Evolutionary conservation across 2,888 invertebrate species (phyloP).

Genomic region (Harmothoe impar): DNA sequence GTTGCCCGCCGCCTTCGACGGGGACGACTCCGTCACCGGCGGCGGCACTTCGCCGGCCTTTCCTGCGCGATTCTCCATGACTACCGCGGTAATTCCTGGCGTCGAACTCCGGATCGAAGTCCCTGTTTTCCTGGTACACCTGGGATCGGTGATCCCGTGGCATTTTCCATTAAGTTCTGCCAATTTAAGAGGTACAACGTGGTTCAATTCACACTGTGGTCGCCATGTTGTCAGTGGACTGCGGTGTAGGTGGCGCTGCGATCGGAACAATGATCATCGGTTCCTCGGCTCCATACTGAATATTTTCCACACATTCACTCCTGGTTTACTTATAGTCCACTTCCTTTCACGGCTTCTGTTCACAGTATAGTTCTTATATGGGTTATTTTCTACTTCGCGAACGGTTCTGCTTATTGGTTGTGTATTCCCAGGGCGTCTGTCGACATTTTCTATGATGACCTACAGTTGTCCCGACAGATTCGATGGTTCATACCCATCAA

Average conservation of each 20-base stretch:
- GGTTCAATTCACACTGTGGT: neutral
- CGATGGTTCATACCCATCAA: neutral
- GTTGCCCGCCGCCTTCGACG: neutral
- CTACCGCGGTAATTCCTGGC: constrained; percentile 61
- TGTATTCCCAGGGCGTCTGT: constrained; percentile 38
- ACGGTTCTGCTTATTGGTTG: neutral
- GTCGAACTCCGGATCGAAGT: constrained; percentile 64
- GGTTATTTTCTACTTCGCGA: constrained; percentile 31
- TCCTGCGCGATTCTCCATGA: constrained; percentile 40
- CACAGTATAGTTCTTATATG: constrained; percentile 25
- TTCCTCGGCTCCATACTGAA: constrained; percentile 34
- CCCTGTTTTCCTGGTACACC: constrained; percentile 29
- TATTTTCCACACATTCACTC: constrained; percentile 12
- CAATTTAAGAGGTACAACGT: constrained; percentile 47
- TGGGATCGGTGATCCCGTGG: constrained; percentile 59
- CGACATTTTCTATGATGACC: constrained; percentile 52
- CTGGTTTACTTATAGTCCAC: constrained; percentile 12
- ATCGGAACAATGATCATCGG: constrained; percentile 48
- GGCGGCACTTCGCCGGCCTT: constrained; percentile 25
- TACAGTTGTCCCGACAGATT: constrained; percentile 50
- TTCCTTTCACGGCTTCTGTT: constrained; percentile 1
- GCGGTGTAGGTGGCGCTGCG: constrained; percentile 31
- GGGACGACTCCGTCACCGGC: constrained; percentile 7
- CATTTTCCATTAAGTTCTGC: constrained; percentile 55
- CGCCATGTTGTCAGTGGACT: constrained; percentile 49